Base-by-base conservation (phyloP, 2,113 vertebrate species). In the Felis catus region DNA sequence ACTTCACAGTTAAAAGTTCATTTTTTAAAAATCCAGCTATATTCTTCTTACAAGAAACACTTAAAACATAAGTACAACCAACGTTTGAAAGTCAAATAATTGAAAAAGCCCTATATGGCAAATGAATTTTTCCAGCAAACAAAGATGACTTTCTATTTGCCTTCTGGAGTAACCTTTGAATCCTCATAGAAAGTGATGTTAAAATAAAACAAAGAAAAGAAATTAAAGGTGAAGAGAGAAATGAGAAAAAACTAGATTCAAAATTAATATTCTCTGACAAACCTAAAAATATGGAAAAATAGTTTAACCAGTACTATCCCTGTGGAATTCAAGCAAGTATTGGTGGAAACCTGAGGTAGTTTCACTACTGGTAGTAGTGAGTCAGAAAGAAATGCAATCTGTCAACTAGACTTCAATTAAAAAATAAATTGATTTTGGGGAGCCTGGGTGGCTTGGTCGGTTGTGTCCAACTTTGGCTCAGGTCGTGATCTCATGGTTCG, bases 21-120 rank as follows among this genome's bases (percentile, higher is more conserved):
- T 65, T 51, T 92, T 86, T 88, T 66, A 18, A 11, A 87, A 73
- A 81, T 23, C 13, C 45, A 83, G 23, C 66, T 45, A n/a, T 71
- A 71, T 58, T 90, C 80, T 94, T 81, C 78, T 85, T 33, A 71
- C 7, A 55, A 86, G 84, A 95, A 92, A 95, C 23, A 82, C 74
- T 74, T 90, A 80, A 87, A 74, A 80, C 12, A 93, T 39, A 71
- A 87, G 48, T n/a, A 63, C 1, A 80, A 6, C 53, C 87, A 74
- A 68, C 51, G 8, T 86, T 83, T 83, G 68, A 48, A 7, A 78
- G 23, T 74, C 45, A 68, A 86, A 88, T 61, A 85, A 84, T 70
- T 36, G 33, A 48, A 84, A 95, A 94, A 95, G 2, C 5, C 84
- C 51, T 16, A 70, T 68, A 91, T 91, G 70, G n/a, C 55, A 89